Percentiles rank a stretch among this genome's conserved stretches.
Evolutionary conservation across 2,888 invertebrate genomes (phyloP).

Genomic region (Pardosa pseudoannulata): DNA sequence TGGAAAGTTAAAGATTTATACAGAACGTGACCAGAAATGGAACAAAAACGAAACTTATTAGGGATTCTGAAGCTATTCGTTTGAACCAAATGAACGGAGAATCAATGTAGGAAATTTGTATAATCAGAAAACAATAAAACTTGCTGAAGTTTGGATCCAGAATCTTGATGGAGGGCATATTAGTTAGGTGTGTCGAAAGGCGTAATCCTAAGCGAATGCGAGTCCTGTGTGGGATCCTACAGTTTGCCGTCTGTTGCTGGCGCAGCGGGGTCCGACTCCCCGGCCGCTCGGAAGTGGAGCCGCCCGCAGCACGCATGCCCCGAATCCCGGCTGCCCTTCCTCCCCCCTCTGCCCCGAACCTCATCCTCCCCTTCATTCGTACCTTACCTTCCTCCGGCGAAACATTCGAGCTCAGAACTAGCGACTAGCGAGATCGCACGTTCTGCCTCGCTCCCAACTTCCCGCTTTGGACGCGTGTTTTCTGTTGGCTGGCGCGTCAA

Average conservation of each 20-base stretch:
- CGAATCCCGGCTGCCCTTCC: slow-evolving; percentile 1
- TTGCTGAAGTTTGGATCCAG: too few relatives aligned
- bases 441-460: background rate
- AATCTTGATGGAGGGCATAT: too few relatives aligned
- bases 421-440: slow-evolving; percentile 10
- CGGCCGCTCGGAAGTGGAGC: slow-evolving; percentile 43
- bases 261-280: slow-evolving; percentile 31
- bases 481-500: background rate
- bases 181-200: too few relatives aligned
- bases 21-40: too few relatives aligned
- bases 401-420: slow-evolving; percentile 22
- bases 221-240: background rate
- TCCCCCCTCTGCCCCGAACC: slow-evolving; percentile 12
- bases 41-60: too few relatives aligned
- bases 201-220: too few relatives aligned
- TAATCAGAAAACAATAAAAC: too few relatives aligned
- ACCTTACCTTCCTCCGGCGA: slow-evolving; percentile 8
- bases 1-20: too few relatives aligned
- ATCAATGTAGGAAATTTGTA: too few relatives aligned
- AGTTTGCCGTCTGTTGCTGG: slow-evolving; percentile 41
- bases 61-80: too few relatives aligned
- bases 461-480: background rate
- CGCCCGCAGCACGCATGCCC: slow-evolving; percentile 53
- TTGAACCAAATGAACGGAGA: too few relatives aligned
- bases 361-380: slow-evolving; percentile 35